Evolutionary conservation across 1,140 invertebrate species (phyloP), one percentile per base, ranked within the genome.

Genomic region (Cydia splendana): DNA sequence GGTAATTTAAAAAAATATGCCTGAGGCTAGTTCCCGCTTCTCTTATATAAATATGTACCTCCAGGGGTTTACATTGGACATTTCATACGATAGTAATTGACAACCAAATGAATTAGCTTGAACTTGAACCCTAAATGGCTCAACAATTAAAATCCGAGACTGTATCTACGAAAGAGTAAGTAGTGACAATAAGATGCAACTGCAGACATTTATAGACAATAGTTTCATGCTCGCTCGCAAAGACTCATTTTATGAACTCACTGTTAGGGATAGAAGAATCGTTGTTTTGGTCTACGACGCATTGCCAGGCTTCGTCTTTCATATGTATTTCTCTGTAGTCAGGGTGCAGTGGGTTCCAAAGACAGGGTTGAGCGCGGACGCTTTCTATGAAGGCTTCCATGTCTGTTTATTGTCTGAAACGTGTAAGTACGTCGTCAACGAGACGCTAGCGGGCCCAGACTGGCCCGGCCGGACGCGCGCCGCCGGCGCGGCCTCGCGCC

Each of bases 311-410:
- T 62, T 86, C 85, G 12, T 90, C 88, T 69, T 88, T 88, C 4
- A 86, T 81, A 67, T 85, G 83, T 78, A 85, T 83, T 77, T 92
- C 89, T 2, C 89, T 83, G 69, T 92, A 91, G 74, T 92, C 88
- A 5, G 86, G 87, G 76, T 91, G 87, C n/a, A 85, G 78, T 0
- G 91, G 91, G 76, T 92, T 91, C 91, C 91, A 92, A 10, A 92
- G 76, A 76, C 89, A 91, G 2, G 88, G 90, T 18, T 91, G 85
- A 13, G 81, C 77, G 15, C 90, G 84, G 6, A 92, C 89, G 9
- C 82, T 81, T 81, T 89, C 85, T 79, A 92, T 92, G 74, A 92
- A 89, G n/a, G 77, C 75, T 78, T 91, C 87, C 91, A 92, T 92
- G 51, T 10, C n/a, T 10, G 20, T 62, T 10, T 9, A 62, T 18